Evolutionary conservation across 2,797 vertebrate species (phyloP).

Genomic region (Orestias chungarensis): DNA sequence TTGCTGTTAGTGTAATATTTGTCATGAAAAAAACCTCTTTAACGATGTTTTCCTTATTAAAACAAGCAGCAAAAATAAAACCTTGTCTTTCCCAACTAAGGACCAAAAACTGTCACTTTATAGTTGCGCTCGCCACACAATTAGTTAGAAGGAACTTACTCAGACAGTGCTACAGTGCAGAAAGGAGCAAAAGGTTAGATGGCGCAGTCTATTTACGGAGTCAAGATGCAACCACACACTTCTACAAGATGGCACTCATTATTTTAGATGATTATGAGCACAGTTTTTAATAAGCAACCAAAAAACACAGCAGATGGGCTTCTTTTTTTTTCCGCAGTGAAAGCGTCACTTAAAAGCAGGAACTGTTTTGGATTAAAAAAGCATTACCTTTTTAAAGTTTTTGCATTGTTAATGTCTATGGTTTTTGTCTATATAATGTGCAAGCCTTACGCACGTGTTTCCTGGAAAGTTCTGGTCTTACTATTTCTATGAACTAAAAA

Average conservation of each 20-base stretch:
- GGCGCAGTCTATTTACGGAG: slow-evolving; percentile 14
- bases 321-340: slow-evolving; percentile 1
- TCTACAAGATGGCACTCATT: slow-evolving; percentile 18
- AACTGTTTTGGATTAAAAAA: not conserved
- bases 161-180: slow-evolving; percentile 18
- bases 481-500: slow-evolving; percentile 11
- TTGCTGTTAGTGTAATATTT: not conserved
- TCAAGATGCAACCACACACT: not conserved
- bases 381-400: not conserved
- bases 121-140: slow-evolving; percentile 24
- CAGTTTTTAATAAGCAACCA: slow-evolving; percentile 26
- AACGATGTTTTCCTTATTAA: slow-evolving; percentile 14
- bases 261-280: slow-evolving; percentile 26
- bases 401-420: not conserved
- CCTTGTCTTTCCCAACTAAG: slow-evolving; percentile 2
- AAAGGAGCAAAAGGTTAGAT: slow-evolving; percentile 10
- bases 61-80: slow-evolving; percentile 22
- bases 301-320: not conserved
- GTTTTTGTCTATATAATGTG: not conserved
- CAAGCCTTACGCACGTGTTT: not conserved
- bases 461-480: not conserved
- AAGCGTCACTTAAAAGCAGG: not conserved
- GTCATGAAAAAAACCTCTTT: slow-evolving; percentile 6
- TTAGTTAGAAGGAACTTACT: slow-evolving; percentile 27
- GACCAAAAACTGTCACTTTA: slow-evolving; percentile 14